Conservation (phyloP, 2,113 vertebrate species). For the Bos javanicus region DNA sequence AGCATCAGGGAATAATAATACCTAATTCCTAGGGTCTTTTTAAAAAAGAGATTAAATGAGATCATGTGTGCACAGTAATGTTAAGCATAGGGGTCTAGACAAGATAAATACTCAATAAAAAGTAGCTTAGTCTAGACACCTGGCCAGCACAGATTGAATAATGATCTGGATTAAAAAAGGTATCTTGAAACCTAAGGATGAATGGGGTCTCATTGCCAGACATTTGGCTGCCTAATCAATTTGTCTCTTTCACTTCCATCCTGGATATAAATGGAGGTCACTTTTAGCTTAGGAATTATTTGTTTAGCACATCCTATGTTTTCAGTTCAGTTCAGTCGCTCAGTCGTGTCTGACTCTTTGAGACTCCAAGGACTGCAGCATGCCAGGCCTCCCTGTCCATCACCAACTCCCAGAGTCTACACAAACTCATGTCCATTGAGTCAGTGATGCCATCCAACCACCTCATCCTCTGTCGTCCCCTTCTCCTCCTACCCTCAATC, state of each 20-base stretch:
- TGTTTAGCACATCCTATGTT: not conserved
- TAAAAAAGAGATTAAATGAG: not conserved
- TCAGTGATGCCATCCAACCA: not conserved
- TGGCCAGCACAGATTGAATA: not conserved
- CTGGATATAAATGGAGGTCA: not conserved
- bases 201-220: not conserved
- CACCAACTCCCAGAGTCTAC: not conserved
- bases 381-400: not conserved
- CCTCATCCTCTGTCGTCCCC: not conserved
- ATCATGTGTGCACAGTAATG: not conserved
- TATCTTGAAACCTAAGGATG: not conserved
- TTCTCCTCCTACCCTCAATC: not conserved
- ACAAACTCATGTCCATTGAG: not conserved
- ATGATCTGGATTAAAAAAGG: not conserved
- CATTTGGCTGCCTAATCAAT: not conserved
- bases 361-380: not conserved
- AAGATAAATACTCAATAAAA: conserved; percentile 9
- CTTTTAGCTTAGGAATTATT: not conserved
- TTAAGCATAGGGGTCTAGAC: not conserved
- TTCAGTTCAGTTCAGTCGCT: not conserved
- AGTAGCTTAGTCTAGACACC: not conserved
- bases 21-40: not conserved
- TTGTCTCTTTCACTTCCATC: not conserved
- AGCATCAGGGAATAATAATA: not conserved
- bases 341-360: not conserved